Conservation (phyloP, 2,888 invertebrate species). For the Dermolepida albohirtum region DNA sequence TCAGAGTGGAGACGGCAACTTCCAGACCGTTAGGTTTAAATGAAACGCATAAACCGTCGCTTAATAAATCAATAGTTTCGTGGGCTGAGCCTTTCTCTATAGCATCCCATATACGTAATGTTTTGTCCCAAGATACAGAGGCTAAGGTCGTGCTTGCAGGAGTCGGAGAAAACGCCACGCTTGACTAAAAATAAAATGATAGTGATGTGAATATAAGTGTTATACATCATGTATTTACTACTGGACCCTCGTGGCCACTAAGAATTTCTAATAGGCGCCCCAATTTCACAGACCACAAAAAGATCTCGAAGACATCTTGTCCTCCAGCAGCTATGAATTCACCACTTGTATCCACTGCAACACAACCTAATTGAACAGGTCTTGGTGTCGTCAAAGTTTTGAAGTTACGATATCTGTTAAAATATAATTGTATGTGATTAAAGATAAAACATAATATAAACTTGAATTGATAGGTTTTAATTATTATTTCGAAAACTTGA, state of each 20-base stretch:
- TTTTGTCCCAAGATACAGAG: constrained; percentile 96
- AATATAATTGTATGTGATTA: background rate
- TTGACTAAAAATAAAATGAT: constrained; percentile 55
- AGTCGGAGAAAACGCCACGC: constrained; percentile 83
- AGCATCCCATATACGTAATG: constrained; percentile 91
- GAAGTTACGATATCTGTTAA: constrained; percentile 93
- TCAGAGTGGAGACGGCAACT: constrained; percentile 92
- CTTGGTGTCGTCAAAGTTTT: constrained; percentile 93
- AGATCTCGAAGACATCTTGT: constrained; percentile 94
- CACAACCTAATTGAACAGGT: constrained; percentile 91
- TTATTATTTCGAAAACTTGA: too few species aligned
- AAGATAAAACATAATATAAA: too few species aligned
- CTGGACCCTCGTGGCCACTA: constrained; percentile 94
- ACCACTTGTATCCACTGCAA: constrained; percentile 88
- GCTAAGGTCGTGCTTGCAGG: constrained; percentile 80
- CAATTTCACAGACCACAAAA: constrained; percentile 94
- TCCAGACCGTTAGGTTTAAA: constrained; percentile 93
- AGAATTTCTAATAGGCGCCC: constrained; percentile 91
- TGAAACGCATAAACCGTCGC: constrained; percentile 86
- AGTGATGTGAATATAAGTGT: background rate
- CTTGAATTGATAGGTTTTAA: too few species aligned
- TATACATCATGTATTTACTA: constrained; percentile 71
- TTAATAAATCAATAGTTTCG: constrained; percentile 81
- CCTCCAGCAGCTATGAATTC: constrained; percentile 96
- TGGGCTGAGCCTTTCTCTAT: constrained; percentile 83